Conservation (phyloP, 2,888 invertebrate genomes). For the Cephus rjabovi region DNA sequence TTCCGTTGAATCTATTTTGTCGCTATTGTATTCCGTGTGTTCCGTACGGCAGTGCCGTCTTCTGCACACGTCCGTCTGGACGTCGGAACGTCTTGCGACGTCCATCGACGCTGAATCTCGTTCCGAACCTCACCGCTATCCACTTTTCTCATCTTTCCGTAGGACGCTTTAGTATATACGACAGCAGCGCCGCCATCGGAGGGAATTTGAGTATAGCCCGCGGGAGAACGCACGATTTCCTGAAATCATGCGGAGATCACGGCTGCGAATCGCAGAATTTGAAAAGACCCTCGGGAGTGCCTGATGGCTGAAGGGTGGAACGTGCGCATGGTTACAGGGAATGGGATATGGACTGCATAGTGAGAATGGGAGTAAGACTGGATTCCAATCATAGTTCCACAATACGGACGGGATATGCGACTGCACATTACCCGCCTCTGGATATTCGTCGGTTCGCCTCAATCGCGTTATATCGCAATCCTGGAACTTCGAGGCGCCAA, state of each 20-base stretch:
- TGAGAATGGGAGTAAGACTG: not conserved
- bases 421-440: not conserved
- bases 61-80: not conserved
- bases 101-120: not conserved
- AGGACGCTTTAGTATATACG: not conserved
- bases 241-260: constrained; percentile 1
- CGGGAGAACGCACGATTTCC: constrained; percentile 7
- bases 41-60: not conserved
- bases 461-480: constrained; percentile 54
- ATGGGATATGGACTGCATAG: not conserved
- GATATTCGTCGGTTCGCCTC: constrained; percentile 14
- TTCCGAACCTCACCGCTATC: not conserved
- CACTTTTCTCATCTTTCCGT: not conserved
- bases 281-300: constrained; percentile 24
- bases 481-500: constrained; percentile 35
- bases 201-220: not conserved
- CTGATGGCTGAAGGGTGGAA: not conserved
- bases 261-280: constrained; percentile 16
- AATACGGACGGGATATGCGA: constrained; percentile 29
- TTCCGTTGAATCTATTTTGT: not conserved
- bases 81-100: not conserved
- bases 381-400: constrained; percentile 49
- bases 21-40: not conserved
- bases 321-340: not conserved
- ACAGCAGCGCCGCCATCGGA: not conserved